Base-by-base conservation (phyloP, 2,797 vertebrate genomes). In the Coccyzus lansbergi region DNA sequence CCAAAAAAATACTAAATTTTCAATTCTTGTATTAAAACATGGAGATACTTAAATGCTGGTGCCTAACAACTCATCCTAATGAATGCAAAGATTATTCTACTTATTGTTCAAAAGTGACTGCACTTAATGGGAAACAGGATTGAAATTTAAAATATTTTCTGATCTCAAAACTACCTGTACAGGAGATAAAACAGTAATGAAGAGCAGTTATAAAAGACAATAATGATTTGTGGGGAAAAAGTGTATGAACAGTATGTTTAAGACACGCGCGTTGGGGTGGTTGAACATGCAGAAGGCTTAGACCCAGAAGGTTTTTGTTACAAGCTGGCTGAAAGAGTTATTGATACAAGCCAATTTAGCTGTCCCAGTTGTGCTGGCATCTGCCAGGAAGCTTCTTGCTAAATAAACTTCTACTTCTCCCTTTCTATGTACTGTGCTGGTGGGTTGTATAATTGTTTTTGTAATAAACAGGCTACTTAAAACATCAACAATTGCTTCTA, bases 401-500 rank as follows among this genome's bases (percentile, higher is more conserved):
- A 83, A 96, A 88, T 84, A 91, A 94, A 84, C 93, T 92, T 94
- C 87, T 91, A 87, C 91, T 96, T 94, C 34, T 92, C 77, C 60
- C 63, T 96, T 94, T 81, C 79, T 90, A 36, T 91, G 67, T 77
- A 79, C 53, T 77, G 69, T 84, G 92, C 86, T 94, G 71, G 62
- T 95, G 91, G 69, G 83, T 93, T 96, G 88, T 94, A 83, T 96
- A 97, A 96, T 89, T 96, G 94, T 95, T 97, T 96, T 93, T 94
- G 80, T 91, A 96, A 97, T 96, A 96, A 96, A 95, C 84, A 96
- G 70, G 78, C 95, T 90, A 87, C 92, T 94, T 96, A 93, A 92
- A 96, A 90, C 94, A 96, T 96, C 95, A 83, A 96, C 94, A 97
- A 94, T 92, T 95, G 91, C 92, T 97, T 96, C 94, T 97, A 97